Conservation (phyloP, 1,140 invertebrate species). For the Saccostrea cuccullata region DNA sequence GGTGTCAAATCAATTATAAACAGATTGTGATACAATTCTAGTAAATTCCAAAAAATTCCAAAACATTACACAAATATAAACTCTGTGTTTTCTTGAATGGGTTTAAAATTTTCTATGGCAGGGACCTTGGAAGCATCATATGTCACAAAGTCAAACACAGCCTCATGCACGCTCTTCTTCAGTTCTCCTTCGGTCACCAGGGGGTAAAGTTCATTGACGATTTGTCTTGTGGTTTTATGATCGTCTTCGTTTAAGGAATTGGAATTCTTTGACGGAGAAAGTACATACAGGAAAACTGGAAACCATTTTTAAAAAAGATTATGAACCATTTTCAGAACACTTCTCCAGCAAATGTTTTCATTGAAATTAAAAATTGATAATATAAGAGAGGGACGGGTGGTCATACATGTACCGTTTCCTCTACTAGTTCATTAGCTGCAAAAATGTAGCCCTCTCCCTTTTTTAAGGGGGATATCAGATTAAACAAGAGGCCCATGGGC, state of each 20-base stretch:
- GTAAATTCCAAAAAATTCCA: too few relatives aligned
- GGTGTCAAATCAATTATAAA: too few relatives aligned
- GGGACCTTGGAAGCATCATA: conserved; percentile 64
- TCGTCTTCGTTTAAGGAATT: conserved; percentile 39
- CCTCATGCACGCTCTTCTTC: conserved; percentile 47
- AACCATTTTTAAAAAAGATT: too few relatives aligned
- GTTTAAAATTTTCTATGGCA: conserved; percentile 63
- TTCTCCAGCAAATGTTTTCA: not conserved
- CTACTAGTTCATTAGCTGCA: too few relatives aligned
- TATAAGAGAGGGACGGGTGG: too few relatives aligned
- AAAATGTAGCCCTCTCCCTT: too few relatives aligned
- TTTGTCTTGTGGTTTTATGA: conserved; percentile 48
- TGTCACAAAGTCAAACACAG: conserved; percentile 60
- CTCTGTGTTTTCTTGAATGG: conserved; percentile 67
- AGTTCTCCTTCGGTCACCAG: conserved; percentile 48
- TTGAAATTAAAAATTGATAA: too few relatives aligned
- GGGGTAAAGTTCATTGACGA: conserved; percentile 61
- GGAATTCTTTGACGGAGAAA: conserved; percentile 21
- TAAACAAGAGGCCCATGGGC: too few relatives aligned
- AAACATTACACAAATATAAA: conserved; percentile 76
- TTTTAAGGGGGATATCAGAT: too few relatives aligned
- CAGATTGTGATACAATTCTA: too few relatives aligned
- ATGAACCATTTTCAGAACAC: too few relatives aligned
- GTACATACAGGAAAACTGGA: conserved; percentile 42
- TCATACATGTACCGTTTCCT: too few relatives aligned